Percentiles rank a stretch among this genome's conserved stretches.
phyloP scores from a whole-genome alignment of 2,888 invertebrate species.

The Panzeria rudis region DNA sequence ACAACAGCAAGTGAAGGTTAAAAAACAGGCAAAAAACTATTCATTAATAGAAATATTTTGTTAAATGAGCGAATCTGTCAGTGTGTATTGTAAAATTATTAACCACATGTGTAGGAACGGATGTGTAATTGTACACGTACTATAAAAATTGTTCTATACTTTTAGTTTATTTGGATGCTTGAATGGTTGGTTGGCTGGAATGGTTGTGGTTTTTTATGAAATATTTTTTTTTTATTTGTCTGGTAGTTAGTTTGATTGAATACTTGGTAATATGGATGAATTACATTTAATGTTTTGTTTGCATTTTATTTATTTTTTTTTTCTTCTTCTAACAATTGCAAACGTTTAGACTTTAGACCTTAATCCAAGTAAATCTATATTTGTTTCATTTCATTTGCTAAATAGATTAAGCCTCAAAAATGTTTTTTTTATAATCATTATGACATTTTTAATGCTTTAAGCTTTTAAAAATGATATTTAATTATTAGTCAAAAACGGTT shows the following conservation, averaged over 20 bases:
- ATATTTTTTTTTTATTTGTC: not conserved
- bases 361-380: conserved; percentile 3
- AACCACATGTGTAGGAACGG: not conserved
- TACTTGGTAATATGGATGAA: conserved; percentile 31
- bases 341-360: conserved; percentile 18
- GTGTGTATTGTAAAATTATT: not conserved
- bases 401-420: conserved; percentile 1
- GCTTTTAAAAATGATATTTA: conserved; percentile 40
- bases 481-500: conserved; percentile 65
- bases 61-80: not conserved
- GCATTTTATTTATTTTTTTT: not conserved
- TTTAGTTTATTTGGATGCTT: conserved; percentile 36
- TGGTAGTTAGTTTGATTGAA: not conserved
- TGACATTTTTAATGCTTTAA: conserved; percentile 44
- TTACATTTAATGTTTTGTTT: conserved; percentile 30
- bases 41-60: conserved; percentile 36
- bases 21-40: conserved; percentile 15
- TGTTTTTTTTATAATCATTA: conserved; percentile 47
- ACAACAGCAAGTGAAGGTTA: conserved; percentile 56
- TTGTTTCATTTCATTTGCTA: conserved; percentile 33
- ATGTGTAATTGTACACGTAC: not conserved
- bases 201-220: conserved; percentile 35
- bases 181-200: not conserved
- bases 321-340: not conserved
- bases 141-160: conserved; percentile 61